These are phyloP conservation scores for Cephalopterus ornatus DNA, from an alignment of 2,113 vertebrate genomes.

Conservation along the genomic window DNA sequence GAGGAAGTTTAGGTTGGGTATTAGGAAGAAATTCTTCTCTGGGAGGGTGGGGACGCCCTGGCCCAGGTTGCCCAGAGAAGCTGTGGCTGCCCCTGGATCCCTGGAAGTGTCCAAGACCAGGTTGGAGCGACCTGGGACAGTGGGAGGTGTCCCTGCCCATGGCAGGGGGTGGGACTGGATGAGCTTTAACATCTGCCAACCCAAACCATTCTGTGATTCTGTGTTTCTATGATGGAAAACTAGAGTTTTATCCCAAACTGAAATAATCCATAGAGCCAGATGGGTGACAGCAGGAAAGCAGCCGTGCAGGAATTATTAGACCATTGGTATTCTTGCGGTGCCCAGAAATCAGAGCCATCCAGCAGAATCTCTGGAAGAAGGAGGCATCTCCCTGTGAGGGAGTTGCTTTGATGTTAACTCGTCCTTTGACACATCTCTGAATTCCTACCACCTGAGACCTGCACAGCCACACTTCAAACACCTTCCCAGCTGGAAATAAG, in stretches of 20 bases:
- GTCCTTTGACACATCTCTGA: background rate
- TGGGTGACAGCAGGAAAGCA: background rate
- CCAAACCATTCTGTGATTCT: background rate
- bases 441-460: background rate
- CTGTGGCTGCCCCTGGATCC: background rate
- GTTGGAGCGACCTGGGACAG: background rate
- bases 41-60: background rate
- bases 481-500: background rate
- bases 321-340: background rate
- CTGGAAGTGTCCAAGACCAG: background rate
- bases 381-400: background rate
- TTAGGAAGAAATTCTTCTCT: background rate
- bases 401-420: slow-evolving; percentile 1
- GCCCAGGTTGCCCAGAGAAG: background rate
- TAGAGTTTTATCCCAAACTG: background rate
- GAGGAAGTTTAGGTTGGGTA: background rate
- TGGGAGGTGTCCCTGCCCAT: background rate
- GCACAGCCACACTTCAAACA: background rate
- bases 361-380: background rate
- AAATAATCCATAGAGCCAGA: background rate
- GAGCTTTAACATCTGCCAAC: background rate
- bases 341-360: background rate
- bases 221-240: background rate
- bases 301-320: background rate
- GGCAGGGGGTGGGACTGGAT: too few species aligned